A percentile compares a stretch with the other conserved stretches of the same genome.
These are phyloP conservation scores for Philereme transversata DNA, from an alignment of 2,888 invertebrate species.

Conservation along the genomic window DNA sequence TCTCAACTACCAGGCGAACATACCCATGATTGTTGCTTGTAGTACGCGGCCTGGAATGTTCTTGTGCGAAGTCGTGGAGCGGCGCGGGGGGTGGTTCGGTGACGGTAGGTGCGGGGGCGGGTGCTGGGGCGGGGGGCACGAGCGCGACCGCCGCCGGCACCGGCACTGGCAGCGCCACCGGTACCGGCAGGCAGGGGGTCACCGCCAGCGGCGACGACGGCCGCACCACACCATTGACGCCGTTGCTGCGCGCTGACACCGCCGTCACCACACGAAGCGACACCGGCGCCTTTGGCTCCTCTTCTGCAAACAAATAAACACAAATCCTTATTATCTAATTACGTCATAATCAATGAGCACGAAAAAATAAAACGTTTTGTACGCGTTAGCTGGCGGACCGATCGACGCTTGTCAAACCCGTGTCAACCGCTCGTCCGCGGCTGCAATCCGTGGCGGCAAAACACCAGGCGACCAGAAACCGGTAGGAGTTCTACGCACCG, in stretches of 20 bases:
- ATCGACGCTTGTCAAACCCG: slow-evolving; percentile 76
- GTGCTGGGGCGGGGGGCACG: slow-evolving; percentile 41
- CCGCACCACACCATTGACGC: slow-evolving; percentile 49
- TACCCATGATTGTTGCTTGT: slow-evolving; percentile 79
- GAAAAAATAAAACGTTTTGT: slow-evolving; percentile 30
- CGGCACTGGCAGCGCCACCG: slow-evolving; percentile 49
- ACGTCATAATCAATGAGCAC: slow-evolving; percentile 26
- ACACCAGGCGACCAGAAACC: slow-evolving; percentile 73
- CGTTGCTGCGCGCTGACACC: slow-evolving; percentile 67
- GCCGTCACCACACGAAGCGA: slow-evolving; percentile 72
- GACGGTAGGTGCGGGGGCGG: slow-evolving; percentile 45
- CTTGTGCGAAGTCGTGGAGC: slow-evolving; percentile 76
- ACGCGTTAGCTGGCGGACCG: slow-evolving; percentile 42
- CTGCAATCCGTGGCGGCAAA: slow-evolving; percentile 83
- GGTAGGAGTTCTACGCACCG: slow-evolving; percentile 49
- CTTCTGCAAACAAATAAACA: slow-evolving; percentile 75
- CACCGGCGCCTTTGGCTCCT: slow-evolving; percentile 72
- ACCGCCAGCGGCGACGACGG: slow-evolving; percentile 44
- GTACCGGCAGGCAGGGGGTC: slow-evolving; percentile 43
- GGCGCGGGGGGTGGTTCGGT: slow-evolving; percentile 55
- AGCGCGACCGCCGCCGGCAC: slow-evolving; percentile 32
- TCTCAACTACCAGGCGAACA: slow-evolving; percentile 67
- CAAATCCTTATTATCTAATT: slow-evolving; percentile 38
- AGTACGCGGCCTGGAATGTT: slow-evolving; percentile 81
- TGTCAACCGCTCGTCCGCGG: slow-evolving; percentile 78